These are phyloP conservation scores for Ctenicera cuprea DNA, from an alignment of 2,888 invertebrate genomes.

Conservation along the genomic window DNA sequence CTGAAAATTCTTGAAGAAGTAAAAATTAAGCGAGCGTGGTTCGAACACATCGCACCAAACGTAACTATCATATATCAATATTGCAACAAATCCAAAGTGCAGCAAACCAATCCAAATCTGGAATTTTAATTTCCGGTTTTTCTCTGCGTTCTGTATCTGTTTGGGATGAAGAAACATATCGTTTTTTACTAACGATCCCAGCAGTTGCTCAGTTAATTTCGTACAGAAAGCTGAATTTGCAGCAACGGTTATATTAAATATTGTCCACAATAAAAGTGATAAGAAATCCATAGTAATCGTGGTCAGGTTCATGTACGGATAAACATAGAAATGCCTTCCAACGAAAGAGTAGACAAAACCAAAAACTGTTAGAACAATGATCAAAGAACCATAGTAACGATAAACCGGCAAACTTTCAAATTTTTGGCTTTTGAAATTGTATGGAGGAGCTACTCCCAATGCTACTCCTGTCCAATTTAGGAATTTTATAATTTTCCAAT, in stretches of 20 bases:
- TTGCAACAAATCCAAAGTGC: background rate
- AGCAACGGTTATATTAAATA: slow-evolving; percentile 35
- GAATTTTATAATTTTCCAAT: slow-evolving; percentile 43
- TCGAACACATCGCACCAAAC: slow-evolving; percentile 30
- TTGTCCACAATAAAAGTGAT: slow-evolving; percentile 1
- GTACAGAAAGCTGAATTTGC: slow-evolving; percentile 15
- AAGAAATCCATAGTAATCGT: slow-evolving; percentile 35
- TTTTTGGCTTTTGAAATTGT: slow-evolving; percentile 41
- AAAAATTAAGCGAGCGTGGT: slow-evolving; percentile 13
- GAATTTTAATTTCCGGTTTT: slow-evolving; percentile 3
- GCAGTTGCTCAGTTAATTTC: slow-evolving; percentile 12
- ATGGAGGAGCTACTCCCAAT: slow-evolving; percentile 35
- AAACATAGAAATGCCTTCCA: slow-evolving; percentile 33
- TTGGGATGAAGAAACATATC: slow-evolving; percentile 45
- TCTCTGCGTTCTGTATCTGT: slow-evolving; percentile 12
- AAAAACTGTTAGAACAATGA: slow-evolving; percentile 17
- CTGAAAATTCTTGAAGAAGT: slow-evolving; percentile 42
- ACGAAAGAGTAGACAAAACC: slow-evolving; percentile 35
- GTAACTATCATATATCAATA: slow-evolving; percentile 38
- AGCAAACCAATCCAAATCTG: background rate
- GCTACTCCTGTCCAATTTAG: slow-evolving; percentile 41
- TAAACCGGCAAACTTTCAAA: slow-evolving; percentile 27
- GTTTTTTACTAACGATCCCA: slow-evolving; percentile 40
- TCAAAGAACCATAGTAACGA: slow-evolving; percentile 11
- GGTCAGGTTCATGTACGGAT: slow-evolving; percentile 38